Base-by-base conservation (phyloP, 1,140 invertebrate genomes). In the Zaprionus capensis region DNA sequence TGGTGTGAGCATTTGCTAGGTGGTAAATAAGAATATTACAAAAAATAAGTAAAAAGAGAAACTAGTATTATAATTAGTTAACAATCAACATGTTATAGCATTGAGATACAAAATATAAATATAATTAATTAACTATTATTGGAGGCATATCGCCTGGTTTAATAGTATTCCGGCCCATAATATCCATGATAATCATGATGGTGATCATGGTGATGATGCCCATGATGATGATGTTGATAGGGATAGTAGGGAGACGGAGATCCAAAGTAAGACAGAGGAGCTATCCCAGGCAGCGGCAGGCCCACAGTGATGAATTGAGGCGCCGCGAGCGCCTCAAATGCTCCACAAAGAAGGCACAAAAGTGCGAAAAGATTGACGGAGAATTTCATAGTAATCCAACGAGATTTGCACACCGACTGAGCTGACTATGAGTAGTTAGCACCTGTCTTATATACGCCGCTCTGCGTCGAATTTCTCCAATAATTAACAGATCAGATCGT, bases 361-460 rank as follows among this genome's bases (percentile, higher is more conserved):
- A 73, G 22, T 20, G 51, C 26, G 9, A 53, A 11, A 53, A 64
- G 5, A n/a, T 14, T 12, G 3, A 61, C 11, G 9, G 36, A 53
- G 17, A 68, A 24, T 36, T 63, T 77, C 75, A 73, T 77, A n/a
- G 1, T 67, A 14, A 15, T 59, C 6, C 17, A 12, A n/a, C 51
- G 31, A 59, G 24, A 15, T 34, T 6, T 44, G 26, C 56, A 14
- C 38, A 41, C 9, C 15, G 22, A 70, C 75, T 72, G 62, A 62
- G 31, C 24, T 1, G 41, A 6, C 46, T 24, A 9, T 11, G 26
- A 3, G 38, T 1, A 26, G 24, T 44, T 59, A 20, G 14, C 24
- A 55, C 41, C 41, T 59, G 68, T 36, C 71, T 76, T 81, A 65
- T 77, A 62, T 70, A 51, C 31, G 2, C 34, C 65, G 59, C 55